Evolutionary conservation across 2,113 vertebrate species (phyloP), one percentile per base, ranked within the genome.

Genomic region (Labeo catla): DNA sequence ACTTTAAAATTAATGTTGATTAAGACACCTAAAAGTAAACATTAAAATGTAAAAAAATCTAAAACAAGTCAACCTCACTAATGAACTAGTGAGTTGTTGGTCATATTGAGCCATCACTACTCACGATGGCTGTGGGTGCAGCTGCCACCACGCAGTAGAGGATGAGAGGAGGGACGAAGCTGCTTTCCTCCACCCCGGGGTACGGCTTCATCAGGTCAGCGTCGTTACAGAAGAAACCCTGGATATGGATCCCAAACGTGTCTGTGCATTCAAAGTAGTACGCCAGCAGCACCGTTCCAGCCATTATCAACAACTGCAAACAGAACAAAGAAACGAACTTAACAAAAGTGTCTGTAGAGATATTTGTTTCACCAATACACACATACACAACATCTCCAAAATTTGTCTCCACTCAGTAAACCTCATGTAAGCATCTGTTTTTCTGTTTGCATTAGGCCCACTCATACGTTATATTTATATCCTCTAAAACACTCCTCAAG

Each of bases 241-340:
- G 98, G 92, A 99, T 92, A 79, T 99, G 98, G 91, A 99, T 96
- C 90, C 97, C 94, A 89, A 99, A 99, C 89, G 96, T 97, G 93
- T 98, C 96, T 0, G 98, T 99, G 96, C 97, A 99, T 93, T 99
- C 98, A 84, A 99, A 97, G 95, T 99, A 99, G 95, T 99, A 99
- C 90, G 97, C 97, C 74, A 99, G 95, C 93, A 99, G 94, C 91
- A 98, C 96, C 19, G 98, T 99, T 91, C 97, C 97, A 68, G 98
- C 97, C 98, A 99, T 99, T 94, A 99, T 99, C 94, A 99, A 97
- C 59, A 99, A 96, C 98, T 99, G 97, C 93, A 97, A 96, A 95
- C 95, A 97, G 81, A 97, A 95, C 95, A 97, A 95, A 92, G 87
- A 89, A 34, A 59, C 36, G 63, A 70, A 81, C 68, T 74, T 36